Conservation (phyloP, 2,888 invertebrate species). For the Aphrophora alni region DNA sequence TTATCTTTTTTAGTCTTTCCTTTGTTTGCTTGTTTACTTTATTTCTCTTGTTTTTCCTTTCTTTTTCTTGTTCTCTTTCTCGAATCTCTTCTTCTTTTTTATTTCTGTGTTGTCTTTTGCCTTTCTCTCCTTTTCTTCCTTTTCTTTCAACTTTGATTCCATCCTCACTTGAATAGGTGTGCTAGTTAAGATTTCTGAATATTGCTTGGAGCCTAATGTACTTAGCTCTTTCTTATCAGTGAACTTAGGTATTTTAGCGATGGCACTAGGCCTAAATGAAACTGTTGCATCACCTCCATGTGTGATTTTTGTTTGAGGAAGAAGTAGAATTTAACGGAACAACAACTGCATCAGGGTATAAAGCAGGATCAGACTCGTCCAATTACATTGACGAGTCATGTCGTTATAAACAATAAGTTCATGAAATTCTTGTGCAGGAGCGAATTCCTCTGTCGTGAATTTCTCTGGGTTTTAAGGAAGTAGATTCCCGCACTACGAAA, state of each 20-base stretch:
- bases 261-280: neutral
- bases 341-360: too few species aligned
- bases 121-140: neutral
- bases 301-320: too few species aligned
- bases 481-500: neutral
- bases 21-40: too few species aligned
- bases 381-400: too few species aligned
- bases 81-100: neutral
- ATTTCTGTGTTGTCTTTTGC: neutral
- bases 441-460: neutral
- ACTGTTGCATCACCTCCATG: neutral
- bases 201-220: neutral
- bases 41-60: too few species aligned
- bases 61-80: too few species aligned
- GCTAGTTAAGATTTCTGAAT: neutral
- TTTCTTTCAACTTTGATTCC: neutral
- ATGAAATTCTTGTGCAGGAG: neutral
- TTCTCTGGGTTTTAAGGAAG: neutral
- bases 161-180: neutral
- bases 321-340: too few species aligned
- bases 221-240: neutral
- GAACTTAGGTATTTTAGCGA: neutral
- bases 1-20: too few species aligned
- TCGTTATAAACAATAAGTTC: neutral
- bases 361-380: too few species aligned